Conservation (phyloP, 2,113 vertebrate genomes). For the Ctenomys sociabilis region DNA sequence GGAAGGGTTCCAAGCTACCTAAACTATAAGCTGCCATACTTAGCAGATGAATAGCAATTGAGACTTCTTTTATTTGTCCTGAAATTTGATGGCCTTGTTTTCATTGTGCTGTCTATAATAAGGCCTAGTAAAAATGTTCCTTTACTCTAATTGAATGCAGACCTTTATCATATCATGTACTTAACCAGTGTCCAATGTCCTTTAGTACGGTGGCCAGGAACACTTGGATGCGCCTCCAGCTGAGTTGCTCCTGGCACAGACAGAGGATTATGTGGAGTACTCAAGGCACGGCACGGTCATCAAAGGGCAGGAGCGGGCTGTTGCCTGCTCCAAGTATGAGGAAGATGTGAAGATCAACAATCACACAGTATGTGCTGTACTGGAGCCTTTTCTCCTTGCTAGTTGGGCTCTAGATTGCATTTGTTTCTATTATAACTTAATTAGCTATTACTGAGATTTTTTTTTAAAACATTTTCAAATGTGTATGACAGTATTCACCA, state of each 20-base stretch:
- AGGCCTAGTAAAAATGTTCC: background rate
- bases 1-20: background rate
- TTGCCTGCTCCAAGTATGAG: constrained; percentile 97
- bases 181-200: background rate
- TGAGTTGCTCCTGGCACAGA: constrained; percentile 96
- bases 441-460: background rate
- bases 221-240: constrained; percentile 94
- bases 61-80: constrained; percentile 4
- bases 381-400: background rate
- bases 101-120: constrained; percentile 6
- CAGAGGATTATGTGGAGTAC: constrained; percentile 98
- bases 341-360: constrained; percentile 97
- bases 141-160: constrained; percentile 1
- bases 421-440: background rate
- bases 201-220: constrained; percentile 96
- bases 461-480: background rate
- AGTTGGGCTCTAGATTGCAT: background rate
- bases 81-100: background rate
- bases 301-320: constrained; percentile 97
- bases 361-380: constrained; percentile 90
- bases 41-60: background rate
- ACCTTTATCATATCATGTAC: background rate
- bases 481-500: background rate
- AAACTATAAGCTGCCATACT: background rate
- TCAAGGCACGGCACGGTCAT: constrained; percentile 97